A percentile compares a stretch with the other conserved stretches of the same genome.
Conservation (phyloP, 2,888 invertebrate genomes). For the Mythimna lalbum region DNA sequence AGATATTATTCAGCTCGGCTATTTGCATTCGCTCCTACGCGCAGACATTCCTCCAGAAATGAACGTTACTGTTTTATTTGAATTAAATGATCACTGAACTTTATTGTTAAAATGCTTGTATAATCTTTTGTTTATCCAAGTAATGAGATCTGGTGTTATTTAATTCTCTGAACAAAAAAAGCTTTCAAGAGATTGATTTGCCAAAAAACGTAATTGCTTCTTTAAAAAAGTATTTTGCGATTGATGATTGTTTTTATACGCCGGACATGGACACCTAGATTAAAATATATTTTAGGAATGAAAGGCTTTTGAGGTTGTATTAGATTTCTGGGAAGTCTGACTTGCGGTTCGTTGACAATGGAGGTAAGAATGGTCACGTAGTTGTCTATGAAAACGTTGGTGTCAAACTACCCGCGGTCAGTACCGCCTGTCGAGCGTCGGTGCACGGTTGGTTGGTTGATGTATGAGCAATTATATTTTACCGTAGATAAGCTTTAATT, state of each 20-base stretch:
- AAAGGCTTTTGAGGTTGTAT: conserved; percentile 47
- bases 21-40: conserved; percentile 51
- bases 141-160: conserved; percentile 16
- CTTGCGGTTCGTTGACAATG: conserved; percentile 51
- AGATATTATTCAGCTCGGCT: conserved; percentile 48
- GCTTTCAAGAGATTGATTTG: conserved; percentile 13
- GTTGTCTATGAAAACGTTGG: conserved; percentile 37
- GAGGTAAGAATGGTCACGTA: conserved; percentile 49
- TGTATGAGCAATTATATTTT: conserved; percentile 65
- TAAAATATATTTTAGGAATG: conserved; percentile 46
- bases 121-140: conserved; percentile 4
- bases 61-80: conserved; percentile 35
- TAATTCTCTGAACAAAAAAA: conserved; percentile 15
- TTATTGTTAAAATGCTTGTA: conserved; percentile 5
- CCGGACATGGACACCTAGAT: conserved; percentile 21
- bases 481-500: conserved; percentile 59
- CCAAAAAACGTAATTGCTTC: conserved; percentile 50
- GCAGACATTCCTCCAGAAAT: conserved; percentile 31
- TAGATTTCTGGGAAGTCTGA: conserved; percentile 56
- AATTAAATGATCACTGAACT: conserved; percentile 31
- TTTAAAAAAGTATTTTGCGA: conserved; percentile 40
- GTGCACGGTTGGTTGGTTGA: conserved; percentile 62
- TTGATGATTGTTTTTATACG: conserved; percentile 43
- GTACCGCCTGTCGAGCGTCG: conserved; percentile 51
- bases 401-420: conserved; percentile 48